Conservation (phyloP, 2,113 vertebrate species). For the Myiopsitta monachus region DNA sequence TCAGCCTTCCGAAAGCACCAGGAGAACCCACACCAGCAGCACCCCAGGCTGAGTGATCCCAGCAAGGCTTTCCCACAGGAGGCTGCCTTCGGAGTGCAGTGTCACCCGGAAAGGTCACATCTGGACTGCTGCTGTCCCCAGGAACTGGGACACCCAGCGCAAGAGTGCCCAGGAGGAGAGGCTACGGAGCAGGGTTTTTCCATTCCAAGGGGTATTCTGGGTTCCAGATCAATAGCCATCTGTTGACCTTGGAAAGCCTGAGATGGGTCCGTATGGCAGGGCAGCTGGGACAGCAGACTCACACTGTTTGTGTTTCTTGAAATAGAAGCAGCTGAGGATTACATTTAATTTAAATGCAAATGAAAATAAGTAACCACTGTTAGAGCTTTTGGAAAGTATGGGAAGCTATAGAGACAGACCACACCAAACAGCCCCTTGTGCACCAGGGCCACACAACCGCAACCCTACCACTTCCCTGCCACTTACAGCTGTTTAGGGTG, state of each 20-base stretch:
- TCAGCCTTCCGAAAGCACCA: neutral
- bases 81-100: neutral
- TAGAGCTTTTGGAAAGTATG: rapidly evolving
- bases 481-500: neutral
- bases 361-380: neutral
- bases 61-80: neutral
- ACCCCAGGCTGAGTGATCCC: rapidly evolving
- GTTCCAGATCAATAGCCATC: neutral
- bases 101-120: neutral
- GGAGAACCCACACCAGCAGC: neutral
- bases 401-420: neutral
- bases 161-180: neutral
- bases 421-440: neutral
- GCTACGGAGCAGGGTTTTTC: neutral
- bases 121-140: neutral
- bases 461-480: neutral
- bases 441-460: neutral
- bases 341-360: neutral
- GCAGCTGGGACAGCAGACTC: neutral
- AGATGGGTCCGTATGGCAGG: neutral
- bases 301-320: neutral
- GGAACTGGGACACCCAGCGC: neutral
- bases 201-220: neutral
- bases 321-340: neutral
- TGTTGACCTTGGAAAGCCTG: neutral